Evolutionary conservation across 2,113 vertebrate genomes (phyloP).

Genomic region (Barnardius zonarius): DNA sequence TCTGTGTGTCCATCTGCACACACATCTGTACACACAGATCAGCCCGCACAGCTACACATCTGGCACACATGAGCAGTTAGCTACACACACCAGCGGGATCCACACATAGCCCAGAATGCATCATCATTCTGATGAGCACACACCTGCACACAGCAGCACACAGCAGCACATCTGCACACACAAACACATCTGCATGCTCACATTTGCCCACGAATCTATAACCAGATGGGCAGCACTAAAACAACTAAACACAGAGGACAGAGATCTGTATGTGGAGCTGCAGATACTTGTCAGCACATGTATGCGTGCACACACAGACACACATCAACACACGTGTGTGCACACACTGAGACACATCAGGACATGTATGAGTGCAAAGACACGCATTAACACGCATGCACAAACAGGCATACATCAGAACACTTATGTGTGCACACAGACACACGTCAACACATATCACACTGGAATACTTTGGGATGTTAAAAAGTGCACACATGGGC

Average conservation of each 20-base stretch:
- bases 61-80: background rate
- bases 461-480: too few relatives aligned
- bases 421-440: background rate
- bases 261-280: rapidly evolving
- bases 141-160: background rate
- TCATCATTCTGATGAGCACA: background rate
- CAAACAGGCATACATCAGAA: background rate
- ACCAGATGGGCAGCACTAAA: background rate
- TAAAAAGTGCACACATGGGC: background rate
- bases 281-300: background rate
- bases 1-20: background rate
- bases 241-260: rapidly evolving
- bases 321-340: background rate
- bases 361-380: background rate
- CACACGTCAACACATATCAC: background rate
- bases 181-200: background rate
- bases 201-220: rapidly evolving
- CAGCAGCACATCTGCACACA: background rate
- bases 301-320: background rate
- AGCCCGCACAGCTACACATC: rapidly evolving
- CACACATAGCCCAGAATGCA: too few relatives aligned
- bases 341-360: background rate
- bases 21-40: background rate
- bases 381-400: background rate
- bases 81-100: rapidly evolving